Evolutionary conservation across 2,888 invertebrate genomes (phyloP), one percentile per base, ranked within the genome.

Genomic region (Eurois occulta): DNA sequence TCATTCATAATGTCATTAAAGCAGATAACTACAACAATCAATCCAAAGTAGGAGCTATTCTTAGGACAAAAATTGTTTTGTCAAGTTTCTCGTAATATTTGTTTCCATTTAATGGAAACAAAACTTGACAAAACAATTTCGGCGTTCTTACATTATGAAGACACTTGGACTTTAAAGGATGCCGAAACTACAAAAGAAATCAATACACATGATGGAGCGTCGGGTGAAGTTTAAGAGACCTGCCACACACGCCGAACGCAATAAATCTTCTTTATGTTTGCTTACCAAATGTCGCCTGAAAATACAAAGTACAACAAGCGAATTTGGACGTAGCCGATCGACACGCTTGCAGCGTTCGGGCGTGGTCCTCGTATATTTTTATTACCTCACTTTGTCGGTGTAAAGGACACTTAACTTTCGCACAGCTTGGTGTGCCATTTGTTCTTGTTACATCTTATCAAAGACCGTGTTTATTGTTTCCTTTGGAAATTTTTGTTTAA

Each of bases 231-330:
- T 89, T 89, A 91, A 91, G 78, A 87, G 88, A 88, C 84, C 86
- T 87, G 91, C 94, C 94, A 92, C 95, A 94, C 95, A 95, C 93
- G 93, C 91, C 85, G 90, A 91, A 91, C 81, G 91, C 92, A 94
- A 95, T 96, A 95, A 95, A 96, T 95, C 94, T 93, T 91, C 91
- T 93, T 91, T 92, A 92, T 94, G 94, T 96, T 92, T 96, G 94
- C 94, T 93, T 94, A 94, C 95, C 93, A 92, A 94, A 93, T 94
- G 95, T 95, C 93, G 91, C 92, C 90, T 94, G 91, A 91, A 94
- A 86, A 86, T 79, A 85, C 84, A 93, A 94, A 87, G 77, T 90
- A 94, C 93, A 93, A 93, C 92, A 92, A 91, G 92, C 91, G 86
- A 92, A 92, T 93, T 94, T 86, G 91, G 91, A 90, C 88, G 87